Conservation (phyloP, 92 coral and sea anemone genomes). For the Chrysogorgia sp. region DNA sequence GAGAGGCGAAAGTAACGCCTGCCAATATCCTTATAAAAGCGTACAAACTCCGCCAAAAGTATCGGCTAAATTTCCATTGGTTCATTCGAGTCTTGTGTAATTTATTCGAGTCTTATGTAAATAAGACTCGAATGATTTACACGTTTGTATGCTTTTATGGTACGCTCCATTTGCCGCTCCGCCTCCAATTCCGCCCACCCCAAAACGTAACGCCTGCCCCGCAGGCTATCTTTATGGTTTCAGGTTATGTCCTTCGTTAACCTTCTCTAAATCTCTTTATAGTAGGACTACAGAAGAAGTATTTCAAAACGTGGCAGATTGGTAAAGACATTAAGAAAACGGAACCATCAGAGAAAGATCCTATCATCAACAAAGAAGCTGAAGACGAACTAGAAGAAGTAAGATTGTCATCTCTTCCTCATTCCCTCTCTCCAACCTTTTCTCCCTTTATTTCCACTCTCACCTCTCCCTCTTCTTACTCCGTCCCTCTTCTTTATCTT, state of each 20-base stretch:
- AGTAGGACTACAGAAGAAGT: slow-evolving; percentile 80
- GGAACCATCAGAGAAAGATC: slow-evolving; percentile 85
- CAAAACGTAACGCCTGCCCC: not conserved
- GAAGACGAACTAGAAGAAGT: slow-evolving; percentile 63
- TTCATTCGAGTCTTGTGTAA: too few relatives aligned
- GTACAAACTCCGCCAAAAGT: too few relatives aligned
- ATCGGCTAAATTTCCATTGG: too few relatives aligned
- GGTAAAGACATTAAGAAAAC: slow-evolving; percentile 82
- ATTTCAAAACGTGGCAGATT: slow-evolving; percentile 94
- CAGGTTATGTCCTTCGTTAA: not conserved
- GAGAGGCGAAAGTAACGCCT: too few relatives aligned
- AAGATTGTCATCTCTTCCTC: not conserved
- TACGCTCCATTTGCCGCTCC: too few relatives aligned
- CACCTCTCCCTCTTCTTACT: not conserved
- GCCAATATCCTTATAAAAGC: too few relatives aligned
- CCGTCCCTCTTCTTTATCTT: slow-evolving; percentile 1
- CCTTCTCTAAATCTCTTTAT: too few relatives aligned
- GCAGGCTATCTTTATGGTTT: not conserved
- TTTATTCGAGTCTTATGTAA: too few relatives aligned
- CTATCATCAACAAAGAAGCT: slow-evolving; percentile 77
- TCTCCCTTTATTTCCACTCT: too few relatives aligned
- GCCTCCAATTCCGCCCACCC: not conserved
- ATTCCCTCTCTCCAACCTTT: too few relatives aligned
- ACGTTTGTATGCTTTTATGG: too few relatives aligned
- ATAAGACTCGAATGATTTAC: too few relatives aligned